Evolutionary conservation across 1,140 invertebrate species (phyloP), one percentile per base, ranked within the genome.

Genomic region (Tribolium madens): DNA sequence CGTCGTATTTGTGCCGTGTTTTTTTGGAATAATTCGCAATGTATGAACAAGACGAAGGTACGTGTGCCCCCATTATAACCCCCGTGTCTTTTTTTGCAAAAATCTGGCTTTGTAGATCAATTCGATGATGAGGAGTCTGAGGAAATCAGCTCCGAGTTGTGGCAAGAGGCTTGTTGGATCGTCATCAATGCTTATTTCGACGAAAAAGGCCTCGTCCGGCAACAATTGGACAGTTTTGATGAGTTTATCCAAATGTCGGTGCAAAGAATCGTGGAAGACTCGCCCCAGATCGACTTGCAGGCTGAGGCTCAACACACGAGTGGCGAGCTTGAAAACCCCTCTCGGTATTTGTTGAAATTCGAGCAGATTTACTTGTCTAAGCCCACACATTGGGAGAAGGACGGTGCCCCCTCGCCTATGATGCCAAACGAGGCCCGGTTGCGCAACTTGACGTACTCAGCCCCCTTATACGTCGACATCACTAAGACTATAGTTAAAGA

Each of bases 151-250:
- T 93, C 95, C 10, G 96, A 98, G 84, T 87, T 98, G 72, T 99
- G 97, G 97, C 97, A 99, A 87, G 98, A 99, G 90, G 98, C 98
- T n/a, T 99, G 97, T 84, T 99, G 98, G 98, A 98, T 99, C 85
- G 97, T 99, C 47, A 99, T 99, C 82, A 98, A 97, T 84, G 96
- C 98, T 1, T 99, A 99, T 87, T 99, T 99, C 87, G 98, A 99
- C 86, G 98, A 99, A 86, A 99, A 99, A 88, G 98, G 96, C 87
- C 89, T 99, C 48, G 98, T 99, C n/a, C 90, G 98, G 60, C 98
- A 99, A 85, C 98, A 99, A 84, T 87, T 99, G 77, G 98, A 99
- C 84, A 99, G 97, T 81, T 99, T 99, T 87, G 98, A 99, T 90
- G 98, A 99, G 88, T 99, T 99, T 85, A 99, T 99, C 86, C 97